Evolutionary conservation across 2,888 invertebrate genomes (phyloP).

Genomic region (Lutraria lutraria): DNA sequence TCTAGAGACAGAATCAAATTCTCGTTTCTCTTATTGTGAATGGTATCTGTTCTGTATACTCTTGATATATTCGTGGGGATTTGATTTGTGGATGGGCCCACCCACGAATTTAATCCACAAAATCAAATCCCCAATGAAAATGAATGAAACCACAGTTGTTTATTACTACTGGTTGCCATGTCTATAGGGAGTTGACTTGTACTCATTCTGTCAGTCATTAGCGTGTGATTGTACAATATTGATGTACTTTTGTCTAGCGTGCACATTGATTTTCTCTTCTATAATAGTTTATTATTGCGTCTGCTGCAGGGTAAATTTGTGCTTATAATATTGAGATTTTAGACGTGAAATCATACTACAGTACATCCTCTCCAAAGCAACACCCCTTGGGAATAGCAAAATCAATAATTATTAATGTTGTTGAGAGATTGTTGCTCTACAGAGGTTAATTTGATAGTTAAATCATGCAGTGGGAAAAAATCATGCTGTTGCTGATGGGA

Average conservation of each 20-base stretch:
- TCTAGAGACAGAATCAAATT: neutral
- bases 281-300: neutral
- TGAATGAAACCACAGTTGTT: no score
- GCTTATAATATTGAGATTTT: neutral
- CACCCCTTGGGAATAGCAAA: no score
- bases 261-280: neutral
- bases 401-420: no score
- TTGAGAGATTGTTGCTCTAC: no score
- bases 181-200: neutral
- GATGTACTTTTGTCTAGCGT: neutral
- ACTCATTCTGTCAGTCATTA: neutral
- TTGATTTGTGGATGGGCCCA: neutral
- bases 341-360: no score
- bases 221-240: neutral
- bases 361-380: no score
- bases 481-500: no score
- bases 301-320: neutral
- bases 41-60: neutral
- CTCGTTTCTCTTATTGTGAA: neutral
- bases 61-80: neutral
- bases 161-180: no score
- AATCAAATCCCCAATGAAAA: no score
- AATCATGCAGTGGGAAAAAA: no score
- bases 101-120: no score
- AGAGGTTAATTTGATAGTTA: no score